Evolutionary conservation across 2,888 invertebrate species (phyloP).

Genomic region (Trissoscelio sp.): DNA sequence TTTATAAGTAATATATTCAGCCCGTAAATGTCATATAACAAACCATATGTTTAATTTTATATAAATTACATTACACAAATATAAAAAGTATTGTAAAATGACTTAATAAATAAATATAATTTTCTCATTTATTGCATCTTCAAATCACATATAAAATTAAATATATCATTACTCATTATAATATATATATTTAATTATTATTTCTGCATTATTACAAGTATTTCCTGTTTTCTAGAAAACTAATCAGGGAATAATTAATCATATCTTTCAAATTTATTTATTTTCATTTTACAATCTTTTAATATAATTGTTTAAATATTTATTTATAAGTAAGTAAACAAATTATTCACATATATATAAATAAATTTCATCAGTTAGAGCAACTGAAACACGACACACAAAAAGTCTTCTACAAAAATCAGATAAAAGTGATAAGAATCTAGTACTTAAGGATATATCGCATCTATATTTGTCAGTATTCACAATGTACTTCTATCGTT

Average conservation of each 20-base stretch:
- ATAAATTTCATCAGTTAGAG: neutral
- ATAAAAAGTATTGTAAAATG: too few species aligned
- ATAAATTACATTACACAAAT: too few species aligned
- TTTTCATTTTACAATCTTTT: too few species aligned
- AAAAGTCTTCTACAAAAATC: constrained; percentile 18
- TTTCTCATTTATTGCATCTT: too few species aligned
- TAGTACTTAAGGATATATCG: constrained; percentile 16
- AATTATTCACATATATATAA: neutral
- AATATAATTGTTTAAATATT: neutral
- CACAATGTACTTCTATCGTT: constrained; percentile 56
- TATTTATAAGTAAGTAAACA: too few species aligned
- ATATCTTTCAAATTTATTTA: neutral
- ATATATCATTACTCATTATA: neutral
- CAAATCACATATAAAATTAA: too few species aligned
- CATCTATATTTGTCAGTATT: constrained; percentile 5
- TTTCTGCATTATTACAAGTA: neutral
- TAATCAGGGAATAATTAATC: neutral
- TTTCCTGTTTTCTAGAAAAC: constrained; percentile 10
- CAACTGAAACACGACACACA: neutral
- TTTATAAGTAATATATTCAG: too few species aligned
- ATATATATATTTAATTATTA: neutral
- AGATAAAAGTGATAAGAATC: constrained; percentile 35
- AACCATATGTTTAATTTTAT: too few species aligned
- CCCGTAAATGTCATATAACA: too few species aligned
- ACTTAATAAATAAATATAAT: too few species aligned